Percentiles rank a stretch among this genome's conserved stretches.
These are phyloP conservation scores for Cotesia vestalis DNA, from an alignment of 1,140 invertebrate species.

Conservation along the genomic window DNA sequence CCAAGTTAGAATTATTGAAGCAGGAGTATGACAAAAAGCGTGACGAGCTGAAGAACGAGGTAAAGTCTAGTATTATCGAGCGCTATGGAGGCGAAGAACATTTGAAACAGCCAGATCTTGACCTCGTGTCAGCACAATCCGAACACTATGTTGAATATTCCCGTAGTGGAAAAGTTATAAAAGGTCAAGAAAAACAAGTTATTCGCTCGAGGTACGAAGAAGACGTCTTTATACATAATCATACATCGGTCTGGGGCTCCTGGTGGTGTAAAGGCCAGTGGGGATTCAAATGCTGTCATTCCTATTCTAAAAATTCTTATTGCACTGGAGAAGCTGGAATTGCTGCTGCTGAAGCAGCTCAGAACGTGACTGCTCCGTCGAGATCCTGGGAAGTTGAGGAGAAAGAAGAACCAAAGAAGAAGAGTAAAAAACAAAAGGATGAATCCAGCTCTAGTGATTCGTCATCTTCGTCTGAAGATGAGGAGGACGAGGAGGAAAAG, in stretches of 20 bases:
- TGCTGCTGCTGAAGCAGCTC: constrained; percentile 42
- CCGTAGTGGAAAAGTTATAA: constrained; percentile 84
- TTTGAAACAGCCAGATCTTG: constrained; percentile 83
- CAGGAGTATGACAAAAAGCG: constrained; percentile 91
- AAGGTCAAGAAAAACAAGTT: constrained; percentile 86
- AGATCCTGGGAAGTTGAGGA: not conserved
- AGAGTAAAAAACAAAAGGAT: not conserved
- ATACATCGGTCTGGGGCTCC: constrained; percentile 94
- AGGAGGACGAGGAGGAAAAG: constrained; percentile 48
- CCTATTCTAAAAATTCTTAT: constrained; percentile 90
- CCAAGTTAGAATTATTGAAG: constrained; percentile 92
- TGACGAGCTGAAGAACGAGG: constrained; percentile 82
- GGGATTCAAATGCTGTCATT: constrained; percentile 97
- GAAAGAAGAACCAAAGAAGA: not conserved
- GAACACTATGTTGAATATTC: constrained; percentile 98
- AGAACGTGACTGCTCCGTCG: constrained; percentile 42
- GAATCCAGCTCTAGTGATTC: too few relatives aligned
- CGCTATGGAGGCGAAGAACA: constrained; percentile 94
- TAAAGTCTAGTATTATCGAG: constrained; percentile 77
- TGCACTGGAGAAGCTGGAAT: constrained; percentile 86
- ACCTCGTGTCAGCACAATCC: constrained; percentile 91
- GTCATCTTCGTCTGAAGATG: constrained; percentile 23
- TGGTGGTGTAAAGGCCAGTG: constrained; percentile 92
- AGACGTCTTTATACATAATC: constrained; percentile 92
- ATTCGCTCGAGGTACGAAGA: constrained; percentile 94